phyloP scores from a whole-genome alignment of 2,113 vertebrate genomes.

The Protomyctophum bolini region DNA sequence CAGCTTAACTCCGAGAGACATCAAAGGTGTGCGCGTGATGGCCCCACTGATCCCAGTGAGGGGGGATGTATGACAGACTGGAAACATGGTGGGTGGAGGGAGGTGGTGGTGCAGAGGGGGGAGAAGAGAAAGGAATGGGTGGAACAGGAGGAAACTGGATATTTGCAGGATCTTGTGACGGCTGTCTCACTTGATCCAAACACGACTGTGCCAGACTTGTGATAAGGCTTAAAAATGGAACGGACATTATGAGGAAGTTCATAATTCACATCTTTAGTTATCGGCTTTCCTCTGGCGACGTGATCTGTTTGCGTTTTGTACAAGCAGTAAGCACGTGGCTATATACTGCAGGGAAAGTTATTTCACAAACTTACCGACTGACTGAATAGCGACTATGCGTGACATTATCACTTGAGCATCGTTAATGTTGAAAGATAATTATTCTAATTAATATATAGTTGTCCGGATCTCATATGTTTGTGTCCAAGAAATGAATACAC shows the following conservation, averaged over 20 bases:
- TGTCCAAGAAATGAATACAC: conserved; percentile 31
- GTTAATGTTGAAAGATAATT: conserved; percentile 10
- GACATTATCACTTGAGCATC: conserved; percentile 25
- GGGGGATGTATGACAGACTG: conserved; percentile 75
- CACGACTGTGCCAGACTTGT: conserved; percentile 40
- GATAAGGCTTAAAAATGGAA: conserved; percentile 43
- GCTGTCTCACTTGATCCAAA: conserved; percentile 59
- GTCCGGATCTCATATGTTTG: conserved; percentile 35
- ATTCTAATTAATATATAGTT: conserved; percentile 14
- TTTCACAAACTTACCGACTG: neutral
- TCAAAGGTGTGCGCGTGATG: conserved; percentile 80
- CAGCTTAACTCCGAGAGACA: conserved; percentile 79
- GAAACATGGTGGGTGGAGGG: conserved; percentile 59
- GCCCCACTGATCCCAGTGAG: conserved; percentile 77
- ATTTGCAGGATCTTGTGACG: conserved; percentile 74
- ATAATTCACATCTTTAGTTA: neutral
- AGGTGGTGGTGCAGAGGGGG: neutral
- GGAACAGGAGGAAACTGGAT: conserved; percentile 58
- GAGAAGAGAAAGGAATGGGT: conserved; percentile 24
- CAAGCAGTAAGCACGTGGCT: too few species aligned
- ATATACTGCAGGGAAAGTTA: too few species aligned
- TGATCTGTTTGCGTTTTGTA: too few species aligned
- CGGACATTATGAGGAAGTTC: conserved; percentile 18
- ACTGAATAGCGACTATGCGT: conserved; percentile 15
- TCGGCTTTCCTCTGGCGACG: too few species aligned